Base-by-base conservation (phyloP, 2,113 vertebrate species). In the Pteronura brasiliensis region DNA sequence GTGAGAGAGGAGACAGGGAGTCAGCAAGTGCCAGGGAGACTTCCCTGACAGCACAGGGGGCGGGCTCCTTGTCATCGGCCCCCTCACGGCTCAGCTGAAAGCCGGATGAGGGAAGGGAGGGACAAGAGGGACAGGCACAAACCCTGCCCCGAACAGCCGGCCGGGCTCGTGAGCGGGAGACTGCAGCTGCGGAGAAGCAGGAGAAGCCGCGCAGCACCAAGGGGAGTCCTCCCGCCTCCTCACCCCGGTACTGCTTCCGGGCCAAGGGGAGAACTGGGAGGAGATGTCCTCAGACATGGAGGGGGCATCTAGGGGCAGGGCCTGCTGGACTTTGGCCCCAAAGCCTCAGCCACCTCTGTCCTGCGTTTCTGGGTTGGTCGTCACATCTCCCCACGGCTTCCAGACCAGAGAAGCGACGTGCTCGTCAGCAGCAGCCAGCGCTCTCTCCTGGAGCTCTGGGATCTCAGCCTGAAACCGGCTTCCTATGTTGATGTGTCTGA, bases 401-500 rank as follows among this genome's bases (percentile, higher is more conserved):
- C 99, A 99, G 34, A 99, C 98, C 31, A 99, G 93, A 13, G 98
- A 98, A 1, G 99, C 99, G 0, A 90, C 83, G 6, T 98, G 97
- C 10, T 98, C 97, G 0, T 98, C 98, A 0, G 77, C 57, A 13
- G 96, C 96, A 3, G 96, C 59, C 44, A 93, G 34, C 0, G 94
- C 91, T 29, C 93, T 76, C 49, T 98, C 98, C 49, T 88, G 98
- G 6, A 99, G 98, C 31, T 98, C 93, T 0, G 99, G 99, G 39
- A 99, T 98, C 67, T 99, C 98, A 0, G 99, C 99, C 97, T 99
- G 99, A 91, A 99, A 99, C 9, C 97, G 96, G 29, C 96, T 98
- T 55, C 99, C 99, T 15, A 99, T 95, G 72, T 99, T 99, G 98
- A 99, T 99, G 92, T 98, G 98, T 93, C 99, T 99, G 82, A 90